A percentile compares a stretch with the other conserved stretches of the same genome.
phyloP scores from a whole-genome alignment of 2,888 invertebrate species.

The Andrena haemorrhoa region DNA sequence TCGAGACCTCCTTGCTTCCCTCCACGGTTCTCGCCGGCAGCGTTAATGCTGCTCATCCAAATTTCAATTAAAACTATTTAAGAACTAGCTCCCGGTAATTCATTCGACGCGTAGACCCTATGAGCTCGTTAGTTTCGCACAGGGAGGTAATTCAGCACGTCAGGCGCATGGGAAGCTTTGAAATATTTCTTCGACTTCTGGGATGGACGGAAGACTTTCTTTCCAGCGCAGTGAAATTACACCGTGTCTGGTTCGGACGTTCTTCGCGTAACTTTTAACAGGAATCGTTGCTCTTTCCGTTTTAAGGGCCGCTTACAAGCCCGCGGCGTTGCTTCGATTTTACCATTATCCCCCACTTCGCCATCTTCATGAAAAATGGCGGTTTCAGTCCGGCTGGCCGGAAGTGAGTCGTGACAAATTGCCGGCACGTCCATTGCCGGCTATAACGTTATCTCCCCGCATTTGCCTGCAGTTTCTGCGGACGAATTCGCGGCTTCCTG shows the following conservation, averaged over 20 bases:
- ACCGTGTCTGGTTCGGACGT: background rate
- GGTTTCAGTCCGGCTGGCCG: conserved; percentile 54
- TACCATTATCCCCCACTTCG: conserved; percentile 50
- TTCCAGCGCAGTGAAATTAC: background rate
- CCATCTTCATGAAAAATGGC: conserved; percentile 51
- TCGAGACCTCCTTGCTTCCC: no score
- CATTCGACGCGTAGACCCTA: background rate
- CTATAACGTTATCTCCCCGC: conserved; percentile 63
- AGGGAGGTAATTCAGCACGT: background rate
- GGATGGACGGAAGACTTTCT: background rate
- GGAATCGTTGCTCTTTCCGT: background rate
- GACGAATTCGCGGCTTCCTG: conserved; percentile 21
- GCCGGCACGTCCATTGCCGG: conserved; percentile 53
- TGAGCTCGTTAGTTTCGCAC: no score
- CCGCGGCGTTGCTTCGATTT: conserved; percentile 55
- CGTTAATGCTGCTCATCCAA: background rate
- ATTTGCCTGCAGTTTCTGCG: conserved; percentile 39
- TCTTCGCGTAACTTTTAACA: background rate
- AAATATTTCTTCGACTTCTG: background rate
- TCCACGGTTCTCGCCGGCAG: background rate
- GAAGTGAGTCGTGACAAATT: conserved; percentile 70
- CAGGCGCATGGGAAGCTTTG: background rate
- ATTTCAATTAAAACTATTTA: conserved; percentile 25
- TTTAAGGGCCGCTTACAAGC: background rate
- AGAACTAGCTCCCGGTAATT: background rate